Conservation (phyloP, 2,113 vertebrate species). For the Oenanthe oenanthe region DNA sequence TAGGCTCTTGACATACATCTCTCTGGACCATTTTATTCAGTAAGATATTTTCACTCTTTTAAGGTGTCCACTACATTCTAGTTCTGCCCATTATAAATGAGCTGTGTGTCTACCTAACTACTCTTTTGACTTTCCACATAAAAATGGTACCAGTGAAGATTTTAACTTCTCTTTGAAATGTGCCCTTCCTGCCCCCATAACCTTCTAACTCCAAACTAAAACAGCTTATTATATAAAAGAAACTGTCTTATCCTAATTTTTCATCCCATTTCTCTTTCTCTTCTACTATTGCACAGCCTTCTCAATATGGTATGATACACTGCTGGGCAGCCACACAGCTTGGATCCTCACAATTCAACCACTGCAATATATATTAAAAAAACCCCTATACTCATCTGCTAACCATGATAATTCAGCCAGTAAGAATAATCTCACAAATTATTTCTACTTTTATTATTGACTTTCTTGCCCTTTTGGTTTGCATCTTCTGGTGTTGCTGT, state of each 20-base stretch:
- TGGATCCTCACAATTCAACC: neutral
- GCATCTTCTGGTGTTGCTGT: neutral
- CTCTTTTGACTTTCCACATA: neutral
- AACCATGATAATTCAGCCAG: neutral
- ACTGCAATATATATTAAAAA: neutral
- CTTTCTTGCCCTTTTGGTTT: neutral
- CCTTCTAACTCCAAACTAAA: neutral
- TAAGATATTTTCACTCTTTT: neutral
- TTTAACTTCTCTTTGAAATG: neutral
- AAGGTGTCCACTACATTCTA: neutral
- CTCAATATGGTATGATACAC: neutral
- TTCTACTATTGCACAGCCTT: neutral
- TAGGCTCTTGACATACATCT: neutral
- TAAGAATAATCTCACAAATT: neutral
- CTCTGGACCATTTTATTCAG: neutral
- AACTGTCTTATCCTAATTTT: neutral
- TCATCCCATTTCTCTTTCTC: neutral
- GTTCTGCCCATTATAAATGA: neutral
- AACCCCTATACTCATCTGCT: neutral
- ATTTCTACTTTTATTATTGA: neutral
- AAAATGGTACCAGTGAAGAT: neutral
- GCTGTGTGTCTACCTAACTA: rapidly evolving
- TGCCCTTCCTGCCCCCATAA: too few species aligned
- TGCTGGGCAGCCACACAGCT: neutral
- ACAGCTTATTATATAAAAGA: neutral